Conservation (phyloP, 1,140 invertebrate species). For the Drosophila sechellia region DNA sequence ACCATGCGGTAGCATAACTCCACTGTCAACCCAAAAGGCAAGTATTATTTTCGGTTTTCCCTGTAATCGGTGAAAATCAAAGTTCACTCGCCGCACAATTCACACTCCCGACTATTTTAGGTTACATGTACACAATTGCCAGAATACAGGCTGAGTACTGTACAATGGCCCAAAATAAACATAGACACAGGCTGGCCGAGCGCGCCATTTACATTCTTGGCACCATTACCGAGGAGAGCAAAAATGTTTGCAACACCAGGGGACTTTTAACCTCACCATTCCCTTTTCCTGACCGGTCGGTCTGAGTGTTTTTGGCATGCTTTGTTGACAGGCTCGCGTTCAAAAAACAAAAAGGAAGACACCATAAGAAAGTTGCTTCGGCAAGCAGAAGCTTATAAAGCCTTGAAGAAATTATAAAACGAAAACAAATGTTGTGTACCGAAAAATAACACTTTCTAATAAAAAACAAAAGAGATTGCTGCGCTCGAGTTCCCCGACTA, state of each 20-base stretch:
- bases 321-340: conserved; percentile 71
- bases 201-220: conserved; percentile 76
- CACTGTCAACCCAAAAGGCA: conserved; percentile 52
- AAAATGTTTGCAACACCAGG: conserved; percentile 56
- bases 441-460: too few species aligned
- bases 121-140: not conserved
- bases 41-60: conserved; percentile 52
- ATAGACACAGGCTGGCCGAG: conserved; percentile 42
- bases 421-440: too few species aligned
- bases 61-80: conserved; percentile 15
- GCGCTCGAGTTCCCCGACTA: too few species aligned
- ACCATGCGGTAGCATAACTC: conserved; percentile 32
- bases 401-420: too few species aligned
- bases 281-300: conserved; percentile 36
- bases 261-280: conserved; percentile 19
- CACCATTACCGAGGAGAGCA: conserved; percentile 27
- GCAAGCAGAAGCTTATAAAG: too few species aligned
- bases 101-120: conserved; percentile 3
- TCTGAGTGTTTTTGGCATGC: conserved; percentile 70
- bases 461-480: too few species aligned
- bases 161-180: conserved; percentile 53
- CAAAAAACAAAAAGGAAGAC: conserved; percentile 5
- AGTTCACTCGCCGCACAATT: conserved; percentile 11
- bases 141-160: conserved; percentile 20
- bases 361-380: conserved; percentile 1